Conservation (phyloP, 2,888 invertebrate species). For the Dryococelus australis region DNA sequence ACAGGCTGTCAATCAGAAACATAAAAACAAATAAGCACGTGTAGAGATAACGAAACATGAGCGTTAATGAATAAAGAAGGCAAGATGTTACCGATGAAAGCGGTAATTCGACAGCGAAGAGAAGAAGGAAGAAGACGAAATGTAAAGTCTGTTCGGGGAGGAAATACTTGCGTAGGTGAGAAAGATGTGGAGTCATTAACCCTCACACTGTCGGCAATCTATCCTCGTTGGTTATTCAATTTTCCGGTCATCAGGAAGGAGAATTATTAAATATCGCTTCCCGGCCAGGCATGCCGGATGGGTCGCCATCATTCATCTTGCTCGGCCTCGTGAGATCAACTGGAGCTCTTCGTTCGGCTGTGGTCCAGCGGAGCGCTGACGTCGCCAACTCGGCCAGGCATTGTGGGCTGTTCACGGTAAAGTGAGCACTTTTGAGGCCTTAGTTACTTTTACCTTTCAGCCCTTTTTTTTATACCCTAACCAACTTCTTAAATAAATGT, state of each 20-base stretch:
- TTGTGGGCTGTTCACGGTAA: too few species aligned
- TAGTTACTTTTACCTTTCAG: too few species aligned
- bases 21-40: too few species aligned
- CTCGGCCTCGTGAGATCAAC: not conserved
- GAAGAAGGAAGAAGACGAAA: not conserved
- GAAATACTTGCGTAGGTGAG: not conserved
- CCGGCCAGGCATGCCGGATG: not conserved
- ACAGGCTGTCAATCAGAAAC: too few species aligned
- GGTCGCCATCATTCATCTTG: conserved; percentile 3
- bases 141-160: not conserved
- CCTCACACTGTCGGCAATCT: not conserved
- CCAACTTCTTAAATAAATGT: too few species aligned
- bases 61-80: too few species aligned
- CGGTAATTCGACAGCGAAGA: not conserved
- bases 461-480: too few species aligned
- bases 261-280: conserved; percentile 10
- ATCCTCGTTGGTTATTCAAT: conserved; percentile 16
- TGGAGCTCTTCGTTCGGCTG: not conserved
- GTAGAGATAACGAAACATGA: too few species aligned
- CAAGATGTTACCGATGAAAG: not conserved
- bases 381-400: not conserved
- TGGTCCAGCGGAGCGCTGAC: not conserved
- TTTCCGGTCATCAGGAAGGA: not conserved
- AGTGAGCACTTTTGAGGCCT: too few species aligned
- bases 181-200: not conserved